These are phyloP conservation scores for Drosophila niveifrons DNA, from an alignment of 2,888 invertebrate species.

Conservation along the genomic window DNA sequence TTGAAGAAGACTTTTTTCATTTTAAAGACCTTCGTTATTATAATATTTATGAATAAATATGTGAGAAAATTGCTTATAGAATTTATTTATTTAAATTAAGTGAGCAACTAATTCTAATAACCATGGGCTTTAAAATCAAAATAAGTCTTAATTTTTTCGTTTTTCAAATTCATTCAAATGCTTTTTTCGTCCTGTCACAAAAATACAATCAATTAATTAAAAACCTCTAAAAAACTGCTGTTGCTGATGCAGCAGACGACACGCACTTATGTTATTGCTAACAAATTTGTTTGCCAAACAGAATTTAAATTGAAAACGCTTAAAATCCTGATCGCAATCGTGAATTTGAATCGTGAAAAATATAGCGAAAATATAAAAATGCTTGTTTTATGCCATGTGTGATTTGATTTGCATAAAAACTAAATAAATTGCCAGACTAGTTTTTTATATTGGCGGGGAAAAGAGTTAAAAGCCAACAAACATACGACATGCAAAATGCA, in stretches of 20 bases:
- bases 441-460: constrained; percentile 21
- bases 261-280: constrained; percentile 32
- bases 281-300: constrained; percentile 42
- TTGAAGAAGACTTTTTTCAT: background rate
- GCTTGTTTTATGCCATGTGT: constrained; percentile 36
- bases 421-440: constrained; percentile 61
- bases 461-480: constrained; percentile 34
- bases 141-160: background rate
- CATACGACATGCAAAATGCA: constrained; percentile 52
- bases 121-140: no score
- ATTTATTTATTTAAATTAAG: no score
- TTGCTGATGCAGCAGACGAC: constrained; percentile 15
- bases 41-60: no score
- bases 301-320: constrained; percentile 54
- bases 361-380: constrained; percentile 39
- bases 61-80: no score
- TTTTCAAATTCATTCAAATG: constrained; percentile 3
- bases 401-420: constrained; percentile 74
- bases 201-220: constrained; percentile 67
- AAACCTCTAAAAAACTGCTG: constrained; percentile 46
- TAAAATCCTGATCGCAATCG: constrained; percentile 23
- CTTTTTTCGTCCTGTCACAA: constrained; percentile 46
- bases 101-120: no score
- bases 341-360: constrained; percentile 15
- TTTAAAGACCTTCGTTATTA: background rate